phyloP scores from a whole-genome alignment of 2,888 invertebrate genomes.

The Ramazzottius varieornatus region DNA sequence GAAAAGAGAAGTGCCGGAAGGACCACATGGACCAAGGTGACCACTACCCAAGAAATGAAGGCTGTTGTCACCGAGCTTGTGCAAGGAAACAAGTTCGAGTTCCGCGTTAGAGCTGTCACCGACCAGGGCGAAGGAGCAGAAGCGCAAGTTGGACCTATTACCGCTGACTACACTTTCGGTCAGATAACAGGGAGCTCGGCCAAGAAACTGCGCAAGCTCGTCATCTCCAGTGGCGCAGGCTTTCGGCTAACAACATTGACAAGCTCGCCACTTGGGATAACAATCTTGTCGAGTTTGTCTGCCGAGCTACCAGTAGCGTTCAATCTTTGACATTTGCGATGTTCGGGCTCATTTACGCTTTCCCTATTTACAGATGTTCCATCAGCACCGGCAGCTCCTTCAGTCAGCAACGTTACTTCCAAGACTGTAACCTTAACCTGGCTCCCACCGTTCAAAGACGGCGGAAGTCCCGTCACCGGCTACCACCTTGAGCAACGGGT shows the following conservation, averaged over 20 bases:
- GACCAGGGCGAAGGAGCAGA: not conserved
- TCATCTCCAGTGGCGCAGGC: not conserved
- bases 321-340: not conserved
- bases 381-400: constrained; percentile 6
- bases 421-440: constrained; percentile 6
- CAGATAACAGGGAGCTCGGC: too few relatives aligned
- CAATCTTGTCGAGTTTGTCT: not conserved
- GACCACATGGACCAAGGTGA: constrained; percentile 1
- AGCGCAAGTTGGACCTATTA: constrained; percentile 11
- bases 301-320: not conserved
- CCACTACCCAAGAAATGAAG: not conserved
- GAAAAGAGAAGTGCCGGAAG: constrained; percentile 8
- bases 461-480: constrained; percentile 8
- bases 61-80: not conserved
- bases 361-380: constrained; percentile 4
- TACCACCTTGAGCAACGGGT: constrained; percentile 7
- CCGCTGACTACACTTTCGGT: constrained; percentile 18
- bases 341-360: not conserved
- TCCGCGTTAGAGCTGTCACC: not conserved
- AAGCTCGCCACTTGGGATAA: not conserved
- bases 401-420: not conserved
- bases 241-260: not conserved
- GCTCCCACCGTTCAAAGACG: constrained; percentile 6
- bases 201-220: too few relatives aligned
- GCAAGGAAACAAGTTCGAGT: not conserved